Conservation (phyloP, 1,140 invertebrate species). For the Hyposmocoma kahamanoa region DNA sequence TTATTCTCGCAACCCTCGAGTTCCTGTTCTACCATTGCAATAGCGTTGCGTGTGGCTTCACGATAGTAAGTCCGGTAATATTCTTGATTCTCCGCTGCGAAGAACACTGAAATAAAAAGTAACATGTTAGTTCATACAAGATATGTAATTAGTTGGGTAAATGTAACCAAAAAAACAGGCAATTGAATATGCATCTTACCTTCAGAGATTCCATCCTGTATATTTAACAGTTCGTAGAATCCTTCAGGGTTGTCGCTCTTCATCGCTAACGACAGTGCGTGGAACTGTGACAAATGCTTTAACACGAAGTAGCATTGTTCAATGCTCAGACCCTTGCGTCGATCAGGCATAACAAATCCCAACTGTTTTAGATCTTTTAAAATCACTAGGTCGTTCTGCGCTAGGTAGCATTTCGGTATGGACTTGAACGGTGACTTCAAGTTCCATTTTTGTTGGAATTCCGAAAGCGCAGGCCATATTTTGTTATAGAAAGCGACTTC, state of each 20-base stretch:
- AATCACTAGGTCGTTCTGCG: slow-evolving; percentile 77
- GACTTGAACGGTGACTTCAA: slow-evolving; percentile 72
- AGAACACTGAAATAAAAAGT: slow-evolving; percentile 69
- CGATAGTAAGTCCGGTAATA: slow-evolving; percentile 82
- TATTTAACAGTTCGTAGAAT: slow-evolving; percentile 75
- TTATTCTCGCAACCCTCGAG: slow-evolving; percentile 67
- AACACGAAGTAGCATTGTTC: slow-evolving; percentile 76
- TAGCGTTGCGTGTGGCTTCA: slow-evolving; percentile 77
- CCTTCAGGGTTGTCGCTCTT: slow-evolving; percentile 76
- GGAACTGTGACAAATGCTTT: slow-evolving; percentile 78
- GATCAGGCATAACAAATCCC: slow-evolving; percentile 80
- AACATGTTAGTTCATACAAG: too few relatives aligned
- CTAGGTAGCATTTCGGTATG: slow-evolving; percentile 79
- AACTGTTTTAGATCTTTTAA: slow-evolving; percentile 76
- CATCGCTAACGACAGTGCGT: slow-evolving; percentile 79
- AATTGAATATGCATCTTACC: slow-evolving; percentile 26
- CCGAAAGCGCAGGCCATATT: slow-evolving; percentile 77
- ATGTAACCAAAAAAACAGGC: background rate
- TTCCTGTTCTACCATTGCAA: slow-evolving; percentile 78
- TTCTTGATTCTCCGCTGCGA: slow-evolving; percentile 77
- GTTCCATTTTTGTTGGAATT: slow-evolving; percentile 71
- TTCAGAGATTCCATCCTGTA: slow-evolving; percentile 67
- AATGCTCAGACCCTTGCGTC: slow-evolving; percentile 76
- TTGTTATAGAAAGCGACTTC: slow-evolving; percentile 82
- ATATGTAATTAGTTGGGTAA: background rate